Conservation (phyloP, 2,113 vertebrate genomes). For the Morone saxatilis region DNA sequence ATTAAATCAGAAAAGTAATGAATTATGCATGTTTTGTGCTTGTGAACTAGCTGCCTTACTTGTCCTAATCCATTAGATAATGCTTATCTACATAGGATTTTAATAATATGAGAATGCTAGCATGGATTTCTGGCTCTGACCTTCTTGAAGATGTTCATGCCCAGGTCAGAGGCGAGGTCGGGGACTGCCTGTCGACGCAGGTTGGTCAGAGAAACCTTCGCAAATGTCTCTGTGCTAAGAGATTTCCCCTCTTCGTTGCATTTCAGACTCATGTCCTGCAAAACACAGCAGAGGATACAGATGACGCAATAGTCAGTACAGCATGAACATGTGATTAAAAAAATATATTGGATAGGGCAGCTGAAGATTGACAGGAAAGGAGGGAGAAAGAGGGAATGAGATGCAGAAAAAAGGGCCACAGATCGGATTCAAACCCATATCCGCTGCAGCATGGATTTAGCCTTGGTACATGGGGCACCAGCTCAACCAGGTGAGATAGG, state of each 20-base stretch:
- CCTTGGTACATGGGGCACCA: too few species aligned
- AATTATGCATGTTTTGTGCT: too few species aligned
- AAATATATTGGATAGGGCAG: too few species aligned
- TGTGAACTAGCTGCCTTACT: too few species aligned
- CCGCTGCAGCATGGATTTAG: too few species aligned
- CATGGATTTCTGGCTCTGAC: constrained; percentile 74
- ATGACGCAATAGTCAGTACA: not conserved
- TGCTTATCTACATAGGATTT: too few species aligned
- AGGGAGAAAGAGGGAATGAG: too few species aligned
- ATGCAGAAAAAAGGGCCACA: too few species aligned
- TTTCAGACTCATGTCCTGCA: constrained; percentile 95
- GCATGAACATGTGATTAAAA: not conserved
- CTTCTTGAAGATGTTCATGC: constrained; percentile 99
- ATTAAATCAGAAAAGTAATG: not conserved
- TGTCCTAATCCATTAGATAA: too few species aligned
- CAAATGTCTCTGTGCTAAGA: constrained; percentile 93
- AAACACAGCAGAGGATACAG: not conserved
- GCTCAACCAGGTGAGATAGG: not conserved
- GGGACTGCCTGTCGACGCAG: constrained; percentile 94
- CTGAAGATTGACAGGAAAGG: too few species aligned
- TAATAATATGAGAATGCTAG: not conserved
- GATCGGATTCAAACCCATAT: too few species aligned
- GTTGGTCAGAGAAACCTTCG: constrained; percentile 95
- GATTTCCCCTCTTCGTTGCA: constrained; percentile 96
- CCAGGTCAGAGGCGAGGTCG: constrained; percentile 95